Evolutionary conservation across 2,797 vertebrate species (phyloP).

Genomic region (Hippopotamyrus pictus): DNA sequence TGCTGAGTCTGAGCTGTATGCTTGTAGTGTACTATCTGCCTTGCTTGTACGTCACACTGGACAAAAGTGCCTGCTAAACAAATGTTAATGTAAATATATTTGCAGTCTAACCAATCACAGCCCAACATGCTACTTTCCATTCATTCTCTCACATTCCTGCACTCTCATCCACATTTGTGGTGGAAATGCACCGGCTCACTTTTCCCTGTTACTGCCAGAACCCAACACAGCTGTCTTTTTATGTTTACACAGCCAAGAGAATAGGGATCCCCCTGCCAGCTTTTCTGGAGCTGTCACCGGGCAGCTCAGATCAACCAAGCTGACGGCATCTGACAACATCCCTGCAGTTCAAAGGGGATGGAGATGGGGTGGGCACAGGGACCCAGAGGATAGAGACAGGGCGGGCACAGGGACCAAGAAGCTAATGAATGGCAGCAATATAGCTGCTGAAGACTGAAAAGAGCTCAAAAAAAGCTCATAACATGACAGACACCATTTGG

Average conservation of each 20-base stretch:
- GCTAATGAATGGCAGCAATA: background rate
- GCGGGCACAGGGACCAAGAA: background rate
- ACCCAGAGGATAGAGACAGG: background rate
- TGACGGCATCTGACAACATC: background rate
- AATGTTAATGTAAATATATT: background rate
- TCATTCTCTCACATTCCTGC: background rate
- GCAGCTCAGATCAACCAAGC: background rate
- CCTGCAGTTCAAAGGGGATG: background rate
- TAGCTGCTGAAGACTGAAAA: background rate
- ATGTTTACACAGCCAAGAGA: background rate
- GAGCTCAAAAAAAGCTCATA: background rate
- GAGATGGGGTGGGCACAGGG: background rate
- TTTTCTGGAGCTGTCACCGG: background rate
- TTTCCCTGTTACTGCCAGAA: background rate
- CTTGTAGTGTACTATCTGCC: background rate
- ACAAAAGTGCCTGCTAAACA: background rate
- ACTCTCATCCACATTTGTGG: background rate
- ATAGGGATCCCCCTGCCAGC: background rate
- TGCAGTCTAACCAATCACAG: background rate
- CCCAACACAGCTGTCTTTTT: background rate
- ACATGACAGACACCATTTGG: background rate
- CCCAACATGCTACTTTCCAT: background rate
- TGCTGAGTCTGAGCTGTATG: background rate
- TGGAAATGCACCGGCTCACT: background rate
- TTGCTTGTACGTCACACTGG: background rate